phyloP scores from a whole-genome alignment of 1,140 invertebrate species.

The Drosophila ercepeae region DNA sequence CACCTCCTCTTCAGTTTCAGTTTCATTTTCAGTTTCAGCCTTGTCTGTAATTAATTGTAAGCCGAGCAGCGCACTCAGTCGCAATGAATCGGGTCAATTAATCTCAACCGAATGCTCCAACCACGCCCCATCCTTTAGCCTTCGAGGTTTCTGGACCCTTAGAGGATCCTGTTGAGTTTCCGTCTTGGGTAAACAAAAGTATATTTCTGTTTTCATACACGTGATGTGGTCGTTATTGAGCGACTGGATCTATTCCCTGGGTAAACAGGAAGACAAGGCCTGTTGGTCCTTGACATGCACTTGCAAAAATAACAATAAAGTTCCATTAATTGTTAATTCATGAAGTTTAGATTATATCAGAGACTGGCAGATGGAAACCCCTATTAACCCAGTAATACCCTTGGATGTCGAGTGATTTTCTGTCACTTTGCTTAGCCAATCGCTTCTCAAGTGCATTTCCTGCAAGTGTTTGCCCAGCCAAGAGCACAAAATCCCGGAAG shows the following conservation, averaged over 20 bases:
- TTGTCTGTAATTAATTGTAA: constrained; percentile 79
- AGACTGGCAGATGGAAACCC: too few species aligned
- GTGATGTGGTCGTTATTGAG: constrained; percentile 36
- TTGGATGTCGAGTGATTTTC: constrained; percentile 25
- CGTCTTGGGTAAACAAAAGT: constrained; percentile 8
- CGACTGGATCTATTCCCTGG: constrained; percentile 46
- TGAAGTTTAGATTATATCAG: too few species aligned
- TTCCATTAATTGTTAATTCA: too few species aligned
- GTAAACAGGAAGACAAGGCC: constrained; percentile 1
- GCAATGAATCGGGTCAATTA: constrained; percentile 80
- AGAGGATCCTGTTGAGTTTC: background rate
- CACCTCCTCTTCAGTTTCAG: constrained; percentile 17
- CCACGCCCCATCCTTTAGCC: background rate
- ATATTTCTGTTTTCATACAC: constrained; percentile 16
- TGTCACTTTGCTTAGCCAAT: constrained; percentile 49
- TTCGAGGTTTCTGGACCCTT: background rate
- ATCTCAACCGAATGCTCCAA: constrained; percentile 57
- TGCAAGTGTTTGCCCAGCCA: constrained; percentile 49
- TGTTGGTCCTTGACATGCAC: background rate
- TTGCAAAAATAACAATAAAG: background rate
- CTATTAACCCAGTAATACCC: too few species aligned
- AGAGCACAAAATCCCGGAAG: constrained; percentile 13
- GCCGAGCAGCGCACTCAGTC: constrained; percentile 59
- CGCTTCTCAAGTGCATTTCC: constrained; percentile 51
- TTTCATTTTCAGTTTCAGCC: constrained; percentile 57